Base-by-base conservation (phyloP, 2,888 invertebrate species). In the Parnassius mnemosyne region DNA sequence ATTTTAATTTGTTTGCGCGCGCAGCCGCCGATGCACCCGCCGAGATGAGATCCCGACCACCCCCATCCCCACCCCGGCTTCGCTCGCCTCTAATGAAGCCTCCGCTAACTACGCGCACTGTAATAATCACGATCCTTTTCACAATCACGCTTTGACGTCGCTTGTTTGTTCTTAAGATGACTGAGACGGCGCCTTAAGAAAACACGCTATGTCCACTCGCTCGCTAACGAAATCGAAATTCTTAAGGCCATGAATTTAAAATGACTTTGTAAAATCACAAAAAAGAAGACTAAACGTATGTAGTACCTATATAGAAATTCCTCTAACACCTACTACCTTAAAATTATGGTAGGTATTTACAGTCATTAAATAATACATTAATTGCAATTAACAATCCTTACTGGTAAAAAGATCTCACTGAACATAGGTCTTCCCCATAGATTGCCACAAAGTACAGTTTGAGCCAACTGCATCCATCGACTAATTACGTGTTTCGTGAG, bases 1-100 rank as follows among this genome's bases (percentile, higher is more conserved):
- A 87, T 89, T 90, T 91, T 90, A 90, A 89, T 91, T 89, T 90
- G 90, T 90, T 90, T 90, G 91, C 91, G 90, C 89, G 89, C 91
- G 91, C 90, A 91, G 86, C 84, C 83, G 85, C 84, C 83, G 85
- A 88, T 90, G 89, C 90, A 89, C 84, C 89, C 87, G 81, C 66
- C 77, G 87, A 88, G 89, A 89, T 87, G 87, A 87, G 83, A 70
- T 70, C 75, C 75, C 74, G 69, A 65, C 69, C 73, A 71, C 72
- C 72, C 72, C 66, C 61, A 69, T 68, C 73, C 70, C 65, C 67
- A 71, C 68, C 64, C 67, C 53, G 67, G 68, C 64, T 68, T 66
- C 66, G 63, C 72, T 69, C 71, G 70, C 72, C 71, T 77, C 85
- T 89, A 89, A 89, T 88, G 87, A 87, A 86, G 84, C 81, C 83